Base-by-base conservation (phyloP, 2,797 vertebrate species). In the Semotilus atromaculatus region DNA sequence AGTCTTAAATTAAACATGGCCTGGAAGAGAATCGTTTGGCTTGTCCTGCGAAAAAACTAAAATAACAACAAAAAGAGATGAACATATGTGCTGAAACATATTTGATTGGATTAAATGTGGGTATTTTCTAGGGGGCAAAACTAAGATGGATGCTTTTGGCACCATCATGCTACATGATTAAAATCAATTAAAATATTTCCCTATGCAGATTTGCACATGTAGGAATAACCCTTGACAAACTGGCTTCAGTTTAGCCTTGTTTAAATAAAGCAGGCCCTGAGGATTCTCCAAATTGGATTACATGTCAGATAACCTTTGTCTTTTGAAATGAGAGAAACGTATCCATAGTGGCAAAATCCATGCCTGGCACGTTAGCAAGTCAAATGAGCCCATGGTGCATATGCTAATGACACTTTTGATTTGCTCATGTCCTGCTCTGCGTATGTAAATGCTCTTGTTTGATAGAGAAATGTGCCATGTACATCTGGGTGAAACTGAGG, bases 351-450 rank as follows among this genome's bases (percentile, higher is more conserved):
- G 86, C 86, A 80, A 88, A 85, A 86, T 62, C 79, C 85, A 71
- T 60, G 86, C 86, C 79, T 14, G 38, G 68, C 81, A 67, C 71
- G 86, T 90, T 90, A 87, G 89, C 90, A 89, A 90, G 88, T 89
- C 73, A 89, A 89, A 90, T 90, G 82, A 90, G 86, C 66, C 76
- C 48, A 43, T 45, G 80, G 87, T 58, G 87, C 88, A 87, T 90
- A 90, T 89, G 90, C 87, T 90, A 90, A 89, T 88, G 87, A 88
- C 90, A 88, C 71, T 83, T 86, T 89, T 80, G 89, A 90, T 89
- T 89, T 87, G 86, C 80, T 83, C 75, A 76, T 29, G 84, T 88
- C 72, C 70, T 82, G 85, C 72, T 74, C 85, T 80, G 80, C 70
- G 72, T 88, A 86, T 89, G 89, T 86, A 84, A 88, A 88, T 83